Evolutionary conservation across 2,113 vertebrate species (phyloP), one percentile per base, ranked within the genome.

Genomic region (Seriola dumerili): DNA sequence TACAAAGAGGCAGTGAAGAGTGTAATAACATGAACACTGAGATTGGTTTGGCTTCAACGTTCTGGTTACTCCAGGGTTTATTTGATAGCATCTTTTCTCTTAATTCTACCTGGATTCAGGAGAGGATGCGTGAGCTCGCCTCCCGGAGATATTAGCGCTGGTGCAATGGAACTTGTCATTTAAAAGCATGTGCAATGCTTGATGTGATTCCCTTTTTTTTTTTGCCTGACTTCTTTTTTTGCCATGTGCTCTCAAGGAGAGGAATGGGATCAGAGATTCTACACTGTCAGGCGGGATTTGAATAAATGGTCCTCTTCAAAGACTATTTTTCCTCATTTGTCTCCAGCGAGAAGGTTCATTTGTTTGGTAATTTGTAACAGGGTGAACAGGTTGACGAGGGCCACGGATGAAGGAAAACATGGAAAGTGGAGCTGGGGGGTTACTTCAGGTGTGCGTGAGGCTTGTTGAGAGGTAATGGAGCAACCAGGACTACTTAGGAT

Each of bases 311-410:
- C 73, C 69, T 85, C 81, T 91, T 93, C 90, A 91, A 91, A 87
- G 88, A 81, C 88, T 34, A 93, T 93, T 94, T 91, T 91, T 94
- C 87, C 91, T 94, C 89, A 94, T 94, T 94, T 93, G 89, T 91
- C 81, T 90, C 78, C 76, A 64, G 90, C 44, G 70, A 76, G 82
- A 85, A 59, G 94, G 87, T 93, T 93, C 88, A 93, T 94, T 94
- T 94, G 89, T 92, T 91, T 92, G 88, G 81, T 87, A 88, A 94
- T 92, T 94, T 92, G 82, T 65, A 80, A 81, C 68, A 66, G 87
- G 78, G 72, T 44, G 69, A 86, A 74, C 77, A 74, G 89, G 86
- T 72, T 90, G 87, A 88, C 42, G 65, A 74, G 68, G 88, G 78
- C 72, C 66, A 88, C 8, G 34, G 83, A 86, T 77, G 83, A 82